phyloP scores from a whole-genome alignment of 2,888 invertebrate genomes.

The Drosophila acutilabella region DNA sequence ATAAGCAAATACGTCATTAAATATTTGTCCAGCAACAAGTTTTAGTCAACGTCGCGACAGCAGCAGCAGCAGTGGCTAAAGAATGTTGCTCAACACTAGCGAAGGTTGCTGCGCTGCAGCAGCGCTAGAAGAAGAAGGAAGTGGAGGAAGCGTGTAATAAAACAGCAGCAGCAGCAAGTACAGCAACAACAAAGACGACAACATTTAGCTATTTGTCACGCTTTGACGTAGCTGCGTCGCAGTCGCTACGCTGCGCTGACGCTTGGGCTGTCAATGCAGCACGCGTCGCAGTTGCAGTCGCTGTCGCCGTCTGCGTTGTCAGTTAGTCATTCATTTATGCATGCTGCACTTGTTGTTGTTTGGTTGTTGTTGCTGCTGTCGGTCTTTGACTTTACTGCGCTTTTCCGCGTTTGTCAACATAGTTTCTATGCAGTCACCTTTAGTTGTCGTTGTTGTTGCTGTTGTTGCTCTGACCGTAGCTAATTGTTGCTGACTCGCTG shows the following conservation, averaged over 20 bases:
- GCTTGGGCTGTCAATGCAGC: conserved; percentile 17
- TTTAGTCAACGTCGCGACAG: conserved; percentile 10
- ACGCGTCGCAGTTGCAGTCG: conserved; percentile 36
- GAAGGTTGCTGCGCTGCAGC: conserved; percentile 23
- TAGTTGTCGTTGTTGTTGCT: conserved; percentile 23
- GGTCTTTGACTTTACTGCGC: conserved; percentile 67
- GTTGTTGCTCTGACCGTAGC: conserved; percentile 34
- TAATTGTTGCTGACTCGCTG: conserved; percentile 51
- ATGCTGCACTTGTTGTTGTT: conserved; percentile 28
- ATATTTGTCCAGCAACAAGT: conserved; percentile 61
- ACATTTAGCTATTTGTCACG: conserved; percentile 72
- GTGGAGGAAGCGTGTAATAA: not conserved
- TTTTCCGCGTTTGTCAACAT: conserved; percentile 70
- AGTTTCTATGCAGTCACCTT: conserved; percentile 37
- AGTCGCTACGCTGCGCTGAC: conserved; percentile 1
- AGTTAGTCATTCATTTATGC: conserved; percentile 59
- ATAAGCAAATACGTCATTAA: conserved; percentile 43
- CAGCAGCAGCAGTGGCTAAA: conserved; percentile 21
- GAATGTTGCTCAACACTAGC: conserved; percentile 55
- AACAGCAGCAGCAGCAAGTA: not conserved
- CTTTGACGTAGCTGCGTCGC: conserved; percentile 58
- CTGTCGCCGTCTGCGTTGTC: conserved; percentile 30
- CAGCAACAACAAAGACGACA: conserved; percentile 23
- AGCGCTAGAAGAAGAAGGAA: conserved; percentile 9
- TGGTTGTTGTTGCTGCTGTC: conserved; percentile 40